phyloP scores from a whole-genome alignment of 1,140 invertebrate genomes.

The Akabosia matsudoensis region DNA sequence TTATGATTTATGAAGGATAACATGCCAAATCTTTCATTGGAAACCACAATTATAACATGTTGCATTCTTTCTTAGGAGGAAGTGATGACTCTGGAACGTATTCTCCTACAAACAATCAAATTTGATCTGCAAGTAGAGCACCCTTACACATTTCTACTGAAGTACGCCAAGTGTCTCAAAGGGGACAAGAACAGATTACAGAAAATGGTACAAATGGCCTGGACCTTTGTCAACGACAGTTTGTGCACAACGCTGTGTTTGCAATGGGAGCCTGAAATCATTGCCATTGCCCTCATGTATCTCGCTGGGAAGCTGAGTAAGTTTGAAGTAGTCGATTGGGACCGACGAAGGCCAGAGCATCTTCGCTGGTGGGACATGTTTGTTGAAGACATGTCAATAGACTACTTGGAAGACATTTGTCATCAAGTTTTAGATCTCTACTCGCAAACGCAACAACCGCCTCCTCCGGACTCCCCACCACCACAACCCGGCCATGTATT shows the following conservation, averaged over 20 bases:
- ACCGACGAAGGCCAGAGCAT: conserved; percentile 73
- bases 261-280: conserved; percentile 99
- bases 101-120: conserved; percentile 95
- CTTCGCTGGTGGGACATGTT: conserved; percentile 97
- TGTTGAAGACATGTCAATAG: conserved; percentile 91
- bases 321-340: conserved; percentile 92
- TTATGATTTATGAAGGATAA: not conserved
- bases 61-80: conserved; percentile 67
- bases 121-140: conserved; percentile 98
- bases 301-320: conserved; percentile 93
- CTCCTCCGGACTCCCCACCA: conserved; percentile 62
- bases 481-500: not conserved
- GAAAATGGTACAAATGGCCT: conserved; percentile 98
- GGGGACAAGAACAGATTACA: conserved; percentile 88
- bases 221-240: conserved; percentile 99
- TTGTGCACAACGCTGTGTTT: conserved; percentile 93
- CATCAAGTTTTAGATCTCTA: conserved; percentile 92
- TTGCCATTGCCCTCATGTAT: conserved; percentile 96
- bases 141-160: conserved; percentile 90
- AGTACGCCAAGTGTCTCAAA: conserved; percentile 96
- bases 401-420: conserved; percentile 85
- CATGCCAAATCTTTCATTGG: not conserved
- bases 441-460: conserved; percentile 65
- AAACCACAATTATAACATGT: no score
- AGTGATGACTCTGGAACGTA: conserved; percentile 94